phyloP scores from a whole-genome alignment of 2,797 vertebrate species.

The Argyrosomus regius region DNA sequence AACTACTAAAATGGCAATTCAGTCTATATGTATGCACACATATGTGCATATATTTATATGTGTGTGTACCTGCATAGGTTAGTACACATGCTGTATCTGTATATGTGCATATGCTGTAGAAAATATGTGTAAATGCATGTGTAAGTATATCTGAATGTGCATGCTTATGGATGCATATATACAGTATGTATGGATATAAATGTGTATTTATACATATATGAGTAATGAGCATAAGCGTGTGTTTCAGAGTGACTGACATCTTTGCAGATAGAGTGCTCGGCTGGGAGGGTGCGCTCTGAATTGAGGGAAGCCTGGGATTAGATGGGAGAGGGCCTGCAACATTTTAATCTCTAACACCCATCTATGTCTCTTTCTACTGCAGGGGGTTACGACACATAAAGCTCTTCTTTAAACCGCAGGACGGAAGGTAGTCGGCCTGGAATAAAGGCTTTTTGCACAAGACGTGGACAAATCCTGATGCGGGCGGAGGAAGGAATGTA shows the following conservation, averaged over 20 bases:
- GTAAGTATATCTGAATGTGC: neutral
- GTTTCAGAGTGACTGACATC: conserved; percentile 42
- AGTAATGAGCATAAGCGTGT: conserved; percentile 11
- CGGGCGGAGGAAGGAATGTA: conserved; percentile 36
- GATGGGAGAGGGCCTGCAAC: conserved; percentile 53
- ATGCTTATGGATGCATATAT: neutral
- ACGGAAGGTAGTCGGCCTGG: conserved; percentile 32
- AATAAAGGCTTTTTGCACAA: conserved; percentile 61
- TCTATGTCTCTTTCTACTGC: conserved; percentile 49
- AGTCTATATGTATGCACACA: neutral
- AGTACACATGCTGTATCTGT: neutral
- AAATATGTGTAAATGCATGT: neutral
- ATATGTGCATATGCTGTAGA: neutral
- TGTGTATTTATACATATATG: neutral
- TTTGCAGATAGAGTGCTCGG: conserved; percentile 35
- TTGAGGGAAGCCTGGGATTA: conserved; percentile 53
- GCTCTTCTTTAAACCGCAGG: conserved; percentile 56
- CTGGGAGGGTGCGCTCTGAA: conserved; percentile 60
- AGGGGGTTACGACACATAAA: conserved; percentile 56
- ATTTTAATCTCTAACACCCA: conserved; percentile 64
- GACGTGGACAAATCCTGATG: conserved; percentile 71
- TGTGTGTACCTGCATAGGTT: neutral
- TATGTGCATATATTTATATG: neutral
- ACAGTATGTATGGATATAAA: neutral
- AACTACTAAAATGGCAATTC: neutral